Conservation (phyloP, 2,113 vertebrate species). For the Centropristis striata region DNA sequence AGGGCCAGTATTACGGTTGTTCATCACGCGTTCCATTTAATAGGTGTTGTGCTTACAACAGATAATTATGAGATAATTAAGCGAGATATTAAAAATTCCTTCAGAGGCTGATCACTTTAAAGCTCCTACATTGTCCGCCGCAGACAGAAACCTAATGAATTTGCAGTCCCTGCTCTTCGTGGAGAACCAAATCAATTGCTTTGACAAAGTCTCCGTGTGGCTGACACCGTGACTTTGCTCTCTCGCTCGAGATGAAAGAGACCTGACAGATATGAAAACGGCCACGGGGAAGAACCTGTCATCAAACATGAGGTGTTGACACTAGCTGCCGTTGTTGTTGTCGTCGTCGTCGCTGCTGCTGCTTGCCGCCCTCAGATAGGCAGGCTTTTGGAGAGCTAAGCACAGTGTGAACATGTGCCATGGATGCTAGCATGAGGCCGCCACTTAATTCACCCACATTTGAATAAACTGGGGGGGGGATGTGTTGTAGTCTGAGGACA, state of each 20-base stretch:
- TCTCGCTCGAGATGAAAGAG: constrained; percentile 58
- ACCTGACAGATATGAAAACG: constrained; percentile 66
- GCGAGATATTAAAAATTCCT: constrained; percentile 10
- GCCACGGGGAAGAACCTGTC: constrained; percentile 61
- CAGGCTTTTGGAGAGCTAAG: constrained; percentile 34
- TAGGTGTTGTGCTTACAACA: neutral
- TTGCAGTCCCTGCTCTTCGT: constrained; percentile 8
- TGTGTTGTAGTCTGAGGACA: constrained; percentile 3
- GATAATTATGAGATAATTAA: constrained; percentile 39
- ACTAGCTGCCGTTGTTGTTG: constrained; percentile 34
- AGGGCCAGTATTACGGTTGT: neutral
- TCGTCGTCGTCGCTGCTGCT: constrained; percentile 1
- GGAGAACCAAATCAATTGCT: constrained; percentile 56
- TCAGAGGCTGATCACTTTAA: constrained; percentile 22
- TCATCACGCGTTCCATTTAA: neutral
- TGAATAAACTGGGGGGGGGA: neutral
- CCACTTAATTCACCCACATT: constrained; percentile 27
- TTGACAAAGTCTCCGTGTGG: constrained; percentile 48
- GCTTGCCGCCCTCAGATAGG: constrained; percentile 25
- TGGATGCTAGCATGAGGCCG: constrained; percentile 18
- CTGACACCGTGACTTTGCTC: constrained; percentile 66
- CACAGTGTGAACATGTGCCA: constrained; percentile 43
- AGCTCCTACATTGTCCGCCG: constrained; percentile 7
- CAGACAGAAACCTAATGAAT: constrained; percentile 45
- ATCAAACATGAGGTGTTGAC: constrained; percentile 60